Evolutionary conservation across 1,140 invertebrate species (phyloP).

Genomic region (Monochamus saltuarius): DNA sequence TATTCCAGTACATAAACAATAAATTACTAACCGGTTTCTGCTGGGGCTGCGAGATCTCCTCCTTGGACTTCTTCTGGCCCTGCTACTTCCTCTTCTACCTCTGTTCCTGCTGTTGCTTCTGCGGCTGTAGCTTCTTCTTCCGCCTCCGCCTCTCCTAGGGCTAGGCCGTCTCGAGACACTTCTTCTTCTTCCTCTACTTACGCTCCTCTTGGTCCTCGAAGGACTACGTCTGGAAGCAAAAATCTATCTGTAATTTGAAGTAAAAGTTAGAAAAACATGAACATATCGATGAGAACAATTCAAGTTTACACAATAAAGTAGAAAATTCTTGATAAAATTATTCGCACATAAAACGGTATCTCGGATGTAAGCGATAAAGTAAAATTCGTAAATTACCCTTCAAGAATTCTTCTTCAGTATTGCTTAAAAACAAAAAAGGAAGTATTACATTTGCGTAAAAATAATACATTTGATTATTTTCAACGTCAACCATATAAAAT

Average conservation of each 20-base stretch:
- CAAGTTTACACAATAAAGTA: background rate
- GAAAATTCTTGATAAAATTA: background rate
- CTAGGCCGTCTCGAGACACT: slow-evolving; percentile 39
- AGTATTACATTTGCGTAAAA: no score
- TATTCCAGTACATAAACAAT: slow-evolving; percentile 3
- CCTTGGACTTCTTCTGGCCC: slow-evolving; percentile 34
- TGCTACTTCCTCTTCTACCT: slow-evolving; percentile 28
- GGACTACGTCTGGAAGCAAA: slow-evolving; percentile 37
- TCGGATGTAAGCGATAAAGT: no score
- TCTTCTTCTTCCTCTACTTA: slow-evolving; percentile 29
- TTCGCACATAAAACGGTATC: no score
- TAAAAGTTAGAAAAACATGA: slow-evolving; percentile 24
- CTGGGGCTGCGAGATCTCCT: slow-evolving; percentile 48
- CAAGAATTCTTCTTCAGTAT: no score
- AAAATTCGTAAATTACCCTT: no score
- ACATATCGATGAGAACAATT: slow-evolving; percentile 5
- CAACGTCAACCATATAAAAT: background rate
- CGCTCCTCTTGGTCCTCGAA: slow-evolving; percentile 34
- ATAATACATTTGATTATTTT: no score
- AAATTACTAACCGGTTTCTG: slow-evolving; percentile 44
- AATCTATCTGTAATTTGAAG: slow-evolving; percentile 41
- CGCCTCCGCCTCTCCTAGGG: slow-evolving; percentile 39
- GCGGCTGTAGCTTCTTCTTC: slow-evolving; percentile 30
- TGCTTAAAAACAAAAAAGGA: no score
- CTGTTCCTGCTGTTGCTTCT: slow-evolving; percentile 25